A percentile compares a stretch with the other conserved stretches of the same genome.
Conservation (phyloP, 2,113 vertebrate genomes). For the Ictalurus furcatus region DNA sequence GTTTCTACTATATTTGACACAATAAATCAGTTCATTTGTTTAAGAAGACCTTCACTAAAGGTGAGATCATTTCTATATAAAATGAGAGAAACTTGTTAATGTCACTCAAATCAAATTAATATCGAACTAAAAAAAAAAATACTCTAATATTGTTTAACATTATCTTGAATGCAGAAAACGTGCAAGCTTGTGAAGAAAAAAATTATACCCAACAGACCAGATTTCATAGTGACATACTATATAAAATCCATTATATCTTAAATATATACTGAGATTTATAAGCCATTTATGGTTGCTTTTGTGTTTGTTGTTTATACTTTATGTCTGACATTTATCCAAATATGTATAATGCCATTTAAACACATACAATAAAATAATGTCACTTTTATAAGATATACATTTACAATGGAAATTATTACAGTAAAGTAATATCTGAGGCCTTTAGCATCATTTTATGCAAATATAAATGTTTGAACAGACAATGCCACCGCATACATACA, state of each 20-base stretch:
- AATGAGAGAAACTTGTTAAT: not conserved
- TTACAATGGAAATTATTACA: not conserved
- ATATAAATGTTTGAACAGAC: not conserved
- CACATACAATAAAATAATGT: not conserved
- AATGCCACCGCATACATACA: not conserved
- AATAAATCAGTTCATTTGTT: constrained; percentile 26
- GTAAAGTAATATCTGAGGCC: not conserved
- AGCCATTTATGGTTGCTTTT: not conserved
- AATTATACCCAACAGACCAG: not conserved
- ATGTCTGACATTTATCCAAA: not conserved
- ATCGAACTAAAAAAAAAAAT: not conserved
- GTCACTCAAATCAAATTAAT: not conserved
- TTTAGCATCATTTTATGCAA: not conserved
- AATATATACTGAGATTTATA: not conserved
- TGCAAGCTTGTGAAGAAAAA: not conserved
- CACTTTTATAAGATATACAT: not conserved
- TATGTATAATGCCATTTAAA: not conserved
- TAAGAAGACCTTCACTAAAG: constrained; percentile 12
- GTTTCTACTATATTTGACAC: constrained; percentile 22
- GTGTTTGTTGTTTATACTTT: not conserved
- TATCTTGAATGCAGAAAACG: not conserved
- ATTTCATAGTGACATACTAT: not conserved
- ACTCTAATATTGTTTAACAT: not conserved
- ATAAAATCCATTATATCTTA: not conserved
- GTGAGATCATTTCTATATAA: constrained; percentile 23